Evolutionary conservation across 1,140 invertebrate species (phyloP).

Genomic region (Dinothrombium tinctorium): DNA sequence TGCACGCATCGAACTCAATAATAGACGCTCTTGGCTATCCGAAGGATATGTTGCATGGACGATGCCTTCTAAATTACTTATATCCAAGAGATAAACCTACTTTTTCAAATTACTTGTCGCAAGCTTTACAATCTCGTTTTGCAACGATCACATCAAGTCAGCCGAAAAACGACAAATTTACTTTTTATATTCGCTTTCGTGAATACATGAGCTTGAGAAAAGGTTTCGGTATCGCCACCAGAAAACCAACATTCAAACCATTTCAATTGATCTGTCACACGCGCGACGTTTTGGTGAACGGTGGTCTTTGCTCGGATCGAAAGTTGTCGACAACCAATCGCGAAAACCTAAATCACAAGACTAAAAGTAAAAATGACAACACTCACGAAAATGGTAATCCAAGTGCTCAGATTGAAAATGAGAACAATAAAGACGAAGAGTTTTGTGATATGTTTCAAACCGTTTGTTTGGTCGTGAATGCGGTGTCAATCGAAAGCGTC

Average conservation of each 20-base stretch:
- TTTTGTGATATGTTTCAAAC: too few species aligned
- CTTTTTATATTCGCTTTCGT: slow-evolving; percentile 23
- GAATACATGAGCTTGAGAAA: slow-evolving; percentile 27
- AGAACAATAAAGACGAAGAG: too few species aligned
- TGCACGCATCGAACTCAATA: slow-evolving; percentile 10
- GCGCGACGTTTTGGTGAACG: too few species aligned
- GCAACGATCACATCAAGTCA: slow-evolving; percentile 1
- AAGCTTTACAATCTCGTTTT: slow-evolving; percentile 19
- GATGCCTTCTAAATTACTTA: slow-evolving; percentile 61
- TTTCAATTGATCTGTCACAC: slow-evolving; percentile 45
- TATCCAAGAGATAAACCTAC: slow-evolving; percentile 43
- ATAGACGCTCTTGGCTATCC: slow-evolving; percentile 11
- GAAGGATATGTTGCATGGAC: slow-evolving; percentile 46
- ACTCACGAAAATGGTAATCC: too few species aligned
- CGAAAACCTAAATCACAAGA: too few species aligned
- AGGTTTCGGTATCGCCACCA: slow-evolving; percentile 34
- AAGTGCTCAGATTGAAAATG: too few species aligned
- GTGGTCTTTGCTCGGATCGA: too few species aligned
- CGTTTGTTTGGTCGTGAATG: too few species aligned
- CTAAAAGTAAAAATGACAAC: too few species aligned
- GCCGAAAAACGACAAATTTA: slow-evolving; percentile 4
- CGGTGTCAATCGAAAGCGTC: too few species aligned
- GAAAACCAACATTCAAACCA: slow-evolving; percentile 36
- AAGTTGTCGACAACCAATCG: too few species aligned
- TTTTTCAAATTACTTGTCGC: slow-evolving; percentile 34